phyloP scores from a whole-genome alignment of 2,888 invertebrate species.

The Himalopsyche tibetana region DNA sequence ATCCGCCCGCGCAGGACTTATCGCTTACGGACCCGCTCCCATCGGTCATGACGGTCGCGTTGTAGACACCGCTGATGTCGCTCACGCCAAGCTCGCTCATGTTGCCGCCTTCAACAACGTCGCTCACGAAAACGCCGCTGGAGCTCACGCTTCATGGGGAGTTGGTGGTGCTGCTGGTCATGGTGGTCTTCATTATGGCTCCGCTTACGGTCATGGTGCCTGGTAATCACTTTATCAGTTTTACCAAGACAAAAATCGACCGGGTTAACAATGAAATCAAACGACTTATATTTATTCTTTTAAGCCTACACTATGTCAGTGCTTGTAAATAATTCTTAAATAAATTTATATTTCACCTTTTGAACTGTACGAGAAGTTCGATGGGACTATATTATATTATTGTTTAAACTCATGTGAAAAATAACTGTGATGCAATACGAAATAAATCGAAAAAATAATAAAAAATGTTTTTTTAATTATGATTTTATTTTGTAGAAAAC shows the following conservation, averaged over 20 bases:
- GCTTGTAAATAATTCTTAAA: neutral
- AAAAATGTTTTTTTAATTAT: too few species aligned
- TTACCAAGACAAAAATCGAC: slow-evolving; percentile 11
- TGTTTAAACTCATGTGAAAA: neutral
- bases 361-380: neutral
- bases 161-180: neutral
- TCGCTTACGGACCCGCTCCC: slow-evolving; percentile 68
- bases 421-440: slow-evolving; percentile 37
- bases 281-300: neutral
- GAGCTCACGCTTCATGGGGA: too few species aligned
- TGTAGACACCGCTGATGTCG: slow-evolving; percentile 58
- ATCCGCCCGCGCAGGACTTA: too few species aligned
- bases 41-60: slow-evolving; percentile 59
- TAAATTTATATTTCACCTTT: too few species aligned
- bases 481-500: too few species aligned
- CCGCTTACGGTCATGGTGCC: slow-evolving; percentile 66
- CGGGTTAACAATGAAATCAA: neutral
- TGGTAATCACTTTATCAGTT: slow-evolving; percentile 44
- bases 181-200: neutral
- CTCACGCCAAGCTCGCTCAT: slow-evolving; percentile 58
- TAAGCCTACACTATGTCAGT: neutral
- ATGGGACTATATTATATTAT: neutral
- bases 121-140: too few species aligned
- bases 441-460: slow-evolving; percentile 33
- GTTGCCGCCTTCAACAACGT: too few species aligned